Conservation (phyloP, 1,140 invertebrate genomes). For the Neoseiulus cucumeris region DNA sequence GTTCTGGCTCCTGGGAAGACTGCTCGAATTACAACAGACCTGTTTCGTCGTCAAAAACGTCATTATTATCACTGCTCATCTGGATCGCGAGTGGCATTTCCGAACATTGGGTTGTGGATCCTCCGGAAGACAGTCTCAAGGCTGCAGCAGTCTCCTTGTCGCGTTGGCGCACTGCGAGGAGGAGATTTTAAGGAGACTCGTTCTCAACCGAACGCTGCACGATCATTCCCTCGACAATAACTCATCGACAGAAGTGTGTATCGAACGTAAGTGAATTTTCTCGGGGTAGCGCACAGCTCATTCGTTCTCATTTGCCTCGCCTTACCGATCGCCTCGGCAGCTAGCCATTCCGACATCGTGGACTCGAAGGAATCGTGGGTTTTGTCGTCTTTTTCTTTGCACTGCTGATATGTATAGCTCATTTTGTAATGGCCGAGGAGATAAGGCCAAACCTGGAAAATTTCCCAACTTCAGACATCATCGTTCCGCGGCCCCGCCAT, state of each 20-base stretch:
- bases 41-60: constrained; percentile 2
- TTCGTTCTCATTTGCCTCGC: too few relatives aligned
- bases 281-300: too few relatives aligned
- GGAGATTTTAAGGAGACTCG: too few relatives aligned
- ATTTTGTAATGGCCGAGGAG: constrained; percentile 67
- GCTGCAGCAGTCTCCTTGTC: constrained; percentile 48
- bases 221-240: too few relatives aligned
- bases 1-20: too few relatives aligned
- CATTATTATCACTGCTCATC: constrained; percentile 9
- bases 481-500: too few relatives aligned
- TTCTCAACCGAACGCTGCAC: too few relatives aligned
- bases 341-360: constrained; percentile 80
- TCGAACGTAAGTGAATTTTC: too few relatives aligned
- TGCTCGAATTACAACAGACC: not conserved
- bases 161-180: constrained; percentile 42
- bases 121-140: constrained; percentile 32
- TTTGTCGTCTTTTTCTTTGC: constrained; percentile 40
- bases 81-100: not conserved
- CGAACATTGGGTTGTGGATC: not conserved
- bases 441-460: constrained; percentile 59
- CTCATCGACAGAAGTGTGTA: too few relatives aligned
- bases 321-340: constrained; percentile 56
- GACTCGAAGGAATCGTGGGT: constrained; percentile 57
- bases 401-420: constrained; percentile 45
- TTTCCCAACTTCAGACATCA: not conserved